Evolutionary conservation across 1,140 invertebrate species (phyloP).

Genomic region (Lepidostoma basale): DNA sequence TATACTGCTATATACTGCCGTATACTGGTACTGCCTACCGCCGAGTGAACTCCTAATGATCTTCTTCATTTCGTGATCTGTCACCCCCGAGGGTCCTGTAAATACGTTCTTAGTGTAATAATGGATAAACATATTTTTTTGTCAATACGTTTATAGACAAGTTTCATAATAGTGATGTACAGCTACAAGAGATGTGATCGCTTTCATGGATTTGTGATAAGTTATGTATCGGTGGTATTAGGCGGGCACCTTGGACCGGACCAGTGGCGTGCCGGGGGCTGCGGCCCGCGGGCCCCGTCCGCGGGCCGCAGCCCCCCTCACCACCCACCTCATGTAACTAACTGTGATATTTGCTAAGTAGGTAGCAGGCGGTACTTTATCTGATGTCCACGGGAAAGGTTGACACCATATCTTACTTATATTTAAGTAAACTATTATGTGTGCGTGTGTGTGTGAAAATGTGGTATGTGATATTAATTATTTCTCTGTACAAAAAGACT

Average conservation of each 20-base stretch:
- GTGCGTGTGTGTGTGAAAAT: constrained; percentile 53
- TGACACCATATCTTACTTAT: constrained; percentile 65
- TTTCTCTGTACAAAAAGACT: constrained; percentile 62
- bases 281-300: not conserved
- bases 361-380: constrained; percentile 63
- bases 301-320: constrained; percentile 42
- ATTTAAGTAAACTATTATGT: constrained; percentile 60
- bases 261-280: constrained; percentile 5
- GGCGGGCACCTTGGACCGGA: not conserved
- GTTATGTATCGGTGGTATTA: constrained; percentile 42
- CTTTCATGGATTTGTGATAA: constrained; percentile 46
- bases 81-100: constrained; percentile 43
- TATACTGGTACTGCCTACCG: too few relatives aligned
- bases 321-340: constrained; percentile 63
- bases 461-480: constrained; percentile 52
- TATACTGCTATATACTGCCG: not conserved
- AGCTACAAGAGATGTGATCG: constrained; percentile 45
- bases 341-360: constrained; percentile 65
- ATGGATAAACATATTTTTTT: constrained; percentile 46
- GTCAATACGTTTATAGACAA: constrained; percentile 44
- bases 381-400: constrained; percentile 64
- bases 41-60: constrained; percentile 34
- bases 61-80: constrained; percentile 43
- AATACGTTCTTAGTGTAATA: constrained; percentile 47
- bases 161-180: constrained; percentile 46